Base-by-base conservation (phyloP, 2,797 vertebrate genomes). In the Protonibea diacanthus region DNA sequence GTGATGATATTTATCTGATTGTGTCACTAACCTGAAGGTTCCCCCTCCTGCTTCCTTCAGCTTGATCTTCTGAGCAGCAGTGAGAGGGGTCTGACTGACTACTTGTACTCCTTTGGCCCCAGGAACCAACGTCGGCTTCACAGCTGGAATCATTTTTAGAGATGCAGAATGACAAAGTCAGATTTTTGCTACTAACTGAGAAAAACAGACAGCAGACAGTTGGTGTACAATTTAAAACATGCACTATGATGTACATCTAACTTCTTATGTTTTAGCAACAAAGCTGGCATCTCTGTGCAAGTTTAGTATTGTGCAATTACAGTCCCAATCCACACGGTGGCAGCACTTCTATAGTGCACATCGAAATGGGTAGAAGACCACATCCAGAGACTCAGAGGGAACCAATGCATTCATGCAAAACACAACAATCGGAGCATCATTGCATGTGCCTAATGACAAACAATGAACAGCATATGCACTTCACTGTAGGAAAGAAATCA, bases 1-100 rank as follows among this genome's bases (percentile, higher is more conserved):
- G 10, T 17, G 6, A 57, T 44, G 7, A 20, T 25, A 48, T 51
- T 55, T n/a, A 23, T 59, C 0, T 78, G 18, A 53, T 61, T 9
- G 6, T 53, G 64, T 23, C 27, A 81, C 95, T 91, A 83, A 98
- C 97, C 96, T 96, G 91, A 97, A 98, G 38, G 95, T 96, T 74
- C 96, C 97, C 80, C 96, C 96, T 87, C 95, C 97, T 0, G 96
- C 95, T 88, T 98, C 97, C 90, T 96, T 98, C 86, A 97, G 95
- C 85, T 96, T 97, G 88, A 96, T 97, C 86, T 94, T 97, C 93
- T 97, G 97, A 71, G 95, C 94, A 75, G 94, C 94, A 7, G 91
- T 92, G 17, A 95, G 92, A 85, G 96, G 89, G 53, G 93, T 83
- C 0, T 96, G 96, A 86, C 73, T 80, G 59, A 96, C 64, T 0